These are phyloP conservation scores for Diglossa brunneiventris DNA, from an alignment of 2,113 vertebrate genomes.

Conservation along the genomic window DNA sequence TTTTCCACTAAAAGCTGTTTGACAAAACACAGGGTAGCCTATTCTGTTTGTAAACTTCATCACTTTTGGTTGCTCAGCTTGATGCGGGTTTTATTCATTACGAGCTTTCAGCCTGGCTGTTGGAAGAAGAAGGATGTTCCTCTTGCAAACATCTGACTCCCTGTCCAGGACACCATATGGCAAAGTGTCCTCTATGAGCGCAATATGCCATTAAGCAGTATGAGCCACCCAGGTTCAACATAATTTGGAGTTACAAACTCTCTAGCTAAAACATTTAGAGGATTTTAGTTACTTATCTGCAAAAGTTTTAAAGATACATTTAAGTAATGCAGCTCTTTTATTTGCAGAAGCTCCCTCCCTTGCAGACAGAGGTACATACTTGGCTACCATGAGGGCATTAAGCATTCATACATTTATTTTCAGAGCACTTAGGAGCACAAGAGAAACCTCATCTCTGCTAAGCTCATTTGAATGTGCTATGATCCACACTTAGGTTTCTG, in stretches of 20 bases:
- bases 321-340: background rate
- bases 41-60: background rate
- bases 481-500: background rate
- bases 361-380: background rate
- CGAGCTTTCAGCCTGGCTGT: background rate
- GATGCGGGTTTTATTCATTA: background rate
- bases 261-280: background rate
- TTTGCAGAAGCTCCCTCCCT: background rate
- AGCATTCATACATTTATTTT: background rate
- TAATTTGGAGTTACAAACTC: background rate
- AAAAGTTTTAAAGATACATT: background rate
- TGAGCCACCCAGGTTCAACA: background rate
- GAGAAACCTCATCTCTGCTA: background rate
- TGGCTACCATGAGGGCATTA: fast-evolving
- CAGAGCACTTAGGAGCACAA: background rate
- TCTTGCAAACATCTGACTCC: too few species aligned
- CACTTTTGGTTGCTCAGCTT: background rate
- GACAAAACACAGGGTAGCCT: background rate
- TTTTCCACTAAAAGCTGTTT: background rate
- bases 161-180: background rate
- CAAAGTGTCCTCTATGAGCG: background rate
- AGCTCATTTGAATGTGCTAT: background rate
- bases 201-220: background rate
- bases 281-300: background rate
- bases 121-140: background rate